phyloP scores from a whole-genome alignment of 2,888 invertebrate genomes.

The Elgonia sp. region DNA sequence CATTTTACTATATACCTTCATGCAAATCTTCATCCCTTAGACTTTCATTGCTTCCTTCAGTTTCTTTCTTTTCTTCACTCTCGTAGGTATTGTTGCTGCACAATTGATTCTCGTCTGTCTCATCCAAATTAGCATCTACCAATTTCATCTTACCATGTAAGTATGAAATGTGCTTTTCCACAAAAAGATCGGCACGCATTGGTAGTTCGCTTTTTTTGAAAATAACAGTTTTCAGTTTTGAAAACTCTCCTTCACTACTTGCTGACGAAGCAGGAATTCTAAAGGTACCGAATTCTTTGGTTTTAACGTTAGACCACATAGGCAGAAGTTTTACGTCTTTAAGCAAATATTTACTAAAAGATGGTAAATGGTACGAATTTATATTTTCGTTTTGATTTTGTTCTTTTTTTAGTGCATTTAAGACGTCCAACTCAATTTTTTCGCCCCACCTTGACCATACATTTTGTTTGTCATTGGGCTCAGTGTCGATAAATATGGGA shows the following conservation, averaged over 20 bases:
- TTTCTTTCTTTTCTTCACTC: no score
- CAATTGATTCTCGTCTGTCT: not conserved
- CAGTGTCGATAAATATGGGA: no score
- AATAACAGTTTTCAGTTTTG: conserved; percentile 25
- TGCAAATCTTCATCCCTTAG: no score
- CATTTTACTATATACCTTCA: no score
- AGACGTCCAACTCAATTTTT: no score
- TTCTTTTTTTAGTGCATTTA: not conserved
- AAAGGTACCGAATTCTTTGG: not conserved
- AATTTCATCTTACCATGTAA: conserved; percentile 22
- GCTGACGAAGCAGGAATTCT: conserved; percentile 28
- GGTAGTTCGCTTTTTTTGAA: not conserved
- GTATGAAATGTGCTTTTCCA: conserved; percentile 4
- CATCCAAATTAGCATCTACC: not conserved
- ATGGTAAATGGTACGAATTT: not conserved
- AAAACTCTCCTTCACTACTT: conserved; percentile 17
- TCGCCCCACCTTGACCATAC: no score
- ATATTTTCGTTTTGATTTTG: not conserved
- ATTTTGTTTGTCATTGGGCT: no score
- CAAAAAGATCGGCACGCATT: not conserved
- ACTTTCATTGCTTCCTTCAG: no score
- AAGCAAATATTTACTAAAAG: not conserved
- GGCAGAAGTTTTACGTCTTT: conserved; percentile 9
- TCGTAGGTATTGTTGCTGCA: not conserved
- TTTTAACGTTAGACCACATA: conserved; percentile 7